Percentiles rank a stretch among this genome's conserved stretches.
Conservation (phyloP, 1,140 invertebrate genomes). For the Campoletis sonorensis region DNA sequence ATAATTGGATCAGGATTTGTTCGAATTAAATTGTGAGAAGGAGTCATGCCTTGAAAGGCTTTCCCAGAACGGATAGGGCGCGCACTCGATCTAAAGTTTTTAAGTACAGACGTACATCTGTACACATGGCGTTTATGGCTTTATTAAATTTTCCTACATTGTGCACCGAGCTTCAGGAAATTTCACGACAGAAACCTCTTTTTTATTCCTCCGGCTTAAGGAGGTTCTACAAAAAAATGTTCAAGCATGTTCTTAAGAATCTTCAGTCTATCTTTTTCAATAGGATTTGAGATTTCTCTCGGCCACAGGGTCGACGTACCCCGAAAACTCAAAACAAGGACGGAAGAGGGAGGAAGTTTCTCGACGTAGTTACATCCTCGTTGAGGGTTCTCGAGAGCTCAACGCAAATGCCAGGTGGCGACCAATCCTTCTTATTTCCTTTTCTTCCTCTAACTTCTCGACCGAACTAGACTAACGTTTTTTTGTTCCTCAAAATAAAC, state of each 20-base stretch:
- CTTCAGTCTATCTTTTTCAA: neutral
- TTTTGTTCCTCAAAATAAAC: constrained; percentile 1
- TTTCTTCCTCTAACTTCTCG: constrained; percentile 18
- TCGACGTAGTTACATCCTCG: constrained; percentile 20
- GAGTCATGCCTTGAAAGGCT: no score
- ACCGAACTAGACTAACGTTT: constrained; percentile 28
- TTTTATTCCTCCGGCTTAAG: neutral
- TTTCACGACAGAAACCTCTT: neutral
- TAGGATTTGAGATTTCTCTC: neutral
- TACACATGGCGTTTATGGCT: neutral
- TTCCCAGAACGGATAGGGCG: neutral
- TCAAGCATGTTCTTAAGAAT: neutral
- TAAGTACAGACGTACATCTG: neutral
- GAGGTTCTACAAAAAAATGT: neutral
- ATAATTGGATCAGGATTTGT: no score
- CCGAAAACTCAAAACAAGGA: constrained; percentile 29
- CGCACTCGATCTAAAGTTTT: neutral
- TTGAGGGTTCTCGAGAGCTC: constrained; percentile 42
- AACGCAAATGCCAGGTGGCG: constrained; percentile 73
- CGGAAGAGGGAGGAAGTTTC: constrained; percentile 43
- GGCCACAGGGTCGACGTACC: constrained; percentile 20
- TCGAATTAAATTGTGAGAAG: no score
- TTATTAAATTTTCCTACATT: neutral
- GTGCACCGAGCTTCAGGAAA: neutral
- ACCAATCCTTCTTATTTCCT: constrained; percentile 64